Conservation (phyloP, 92 coral and sea anemone genomes). For the Actinostola sp. region DNA sequence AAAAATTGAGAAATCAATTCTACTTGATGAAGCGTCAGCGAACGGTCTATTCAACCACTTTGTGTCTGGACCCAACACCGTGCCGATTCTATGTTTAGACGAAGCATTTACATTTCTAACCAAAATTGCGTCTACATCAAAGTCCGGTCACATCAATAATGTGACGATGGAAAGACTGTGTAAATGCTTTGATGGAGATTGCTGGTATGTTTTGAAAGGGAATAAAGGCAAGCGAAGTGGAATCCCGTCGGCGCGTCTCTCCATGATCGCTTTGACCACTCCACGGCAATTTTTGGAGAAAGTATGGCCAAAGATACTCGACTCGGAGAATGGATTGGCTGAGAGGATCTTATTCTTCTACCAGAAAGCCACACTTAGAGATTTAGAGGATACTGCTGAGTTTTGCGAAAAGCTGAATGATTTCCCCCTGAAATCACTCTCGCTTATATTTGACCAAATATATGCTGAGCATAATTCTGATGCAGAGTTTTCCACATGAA, state of each 20-base stretch:
- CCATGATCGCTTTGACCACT: conserved; percentile 50
- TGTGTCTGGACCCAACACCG: conserved; percentile 33
- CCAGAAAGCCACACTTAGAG: no score
- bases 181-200: conserved; percentile 63
- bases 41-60: conserved; percentile 69
- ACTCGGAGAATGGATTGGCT: no score
- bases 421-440: no score
- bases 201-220: conserved; percentile 69
- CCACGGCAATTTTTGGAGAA: conserved; percentile 51
- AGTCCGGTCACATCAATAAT: no score
- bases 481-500: no score
- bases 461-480: conserved; percentile 53
- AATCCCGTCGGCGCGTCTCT: conserved; percentile 50
- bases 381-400: no score
- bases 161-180: conserved; percentile 60
- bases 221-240: conserved; percentile 58
- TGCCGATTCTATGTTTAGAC: conserved; percentile 60
- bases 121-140: conserved; percentile 36
- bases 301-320: no score
- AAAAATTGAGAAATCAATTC: conserved; percentile 41
- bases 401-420: no score
- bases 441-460: conserved; percentile 55
- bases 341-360: no score
- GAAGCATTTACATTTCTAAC: conserved; percentile 67
- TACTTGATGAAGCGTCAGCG: conserved; percentile 57